Conservation (phyloP, 1,140 invertebrate genomes). For the Trinorchestia longiramus region DNA sequence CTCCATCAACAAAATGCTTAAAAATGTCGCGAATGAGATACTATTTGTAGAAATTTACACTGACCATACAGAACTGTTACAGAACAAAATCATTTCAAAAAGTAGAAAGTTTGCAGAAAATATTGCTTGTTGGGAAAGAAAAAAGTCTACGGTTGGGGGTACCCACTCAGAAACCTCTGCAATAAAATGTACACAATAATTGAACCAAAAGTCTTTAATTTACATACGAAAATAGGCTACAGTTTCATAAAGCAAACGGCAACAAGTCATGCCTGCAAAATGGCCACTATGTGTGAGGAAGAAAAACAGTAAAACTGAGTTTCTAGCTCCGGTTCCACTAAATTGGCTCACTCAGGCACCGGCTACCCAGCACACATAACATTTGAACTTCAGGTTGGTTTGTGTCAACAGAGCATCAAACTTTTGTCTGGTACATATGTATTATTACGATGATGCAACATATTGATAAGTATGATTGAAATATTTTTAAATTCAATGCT, state of each 20-base stretch:
- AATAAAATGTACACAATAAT: neutral
- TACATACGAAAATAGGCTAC: neutral
- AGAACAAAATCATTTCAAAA: too few species aligned
- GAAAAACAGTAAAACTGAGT: neutral
- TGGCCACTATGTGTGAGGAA: neutral
- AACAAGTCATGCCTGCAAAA: neutral
- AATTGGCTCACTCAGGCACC: neutral
- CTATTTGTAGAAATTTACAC: too few species aligned
- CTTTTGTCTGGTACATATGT: neutral
- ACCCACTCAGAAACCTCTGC: neutral
- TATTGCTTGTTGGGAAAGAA: neutral
- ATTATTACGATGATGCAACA: too few species aligned
- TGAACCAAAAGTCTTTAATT: neutral
- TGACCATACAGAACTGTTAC: too few species aligned
- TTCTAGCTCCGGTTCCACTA: neutral
- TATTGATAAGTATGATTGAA: too few species aligned
- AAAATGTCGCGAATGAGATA: too few species aligned
- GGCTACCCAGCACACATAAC: neutral
- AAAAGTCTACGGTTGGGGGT: neutral
- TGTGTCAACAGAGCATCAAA: too few species aligned
- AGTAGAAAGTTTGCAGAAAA: too few species aligned
- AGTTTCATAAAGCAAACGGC: neutral
- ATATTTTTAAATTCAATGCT: too few species aligned
- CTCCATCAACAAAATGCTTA: too few species aligned
- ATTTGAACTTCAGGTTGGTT: neutral